Percentiles rank a stretch among this genome's conserved stretches.
phyloP scores from a whole-genome alignment of 35 echinoderm and acorn worm species.

The Ptychodera flava region DNA sequence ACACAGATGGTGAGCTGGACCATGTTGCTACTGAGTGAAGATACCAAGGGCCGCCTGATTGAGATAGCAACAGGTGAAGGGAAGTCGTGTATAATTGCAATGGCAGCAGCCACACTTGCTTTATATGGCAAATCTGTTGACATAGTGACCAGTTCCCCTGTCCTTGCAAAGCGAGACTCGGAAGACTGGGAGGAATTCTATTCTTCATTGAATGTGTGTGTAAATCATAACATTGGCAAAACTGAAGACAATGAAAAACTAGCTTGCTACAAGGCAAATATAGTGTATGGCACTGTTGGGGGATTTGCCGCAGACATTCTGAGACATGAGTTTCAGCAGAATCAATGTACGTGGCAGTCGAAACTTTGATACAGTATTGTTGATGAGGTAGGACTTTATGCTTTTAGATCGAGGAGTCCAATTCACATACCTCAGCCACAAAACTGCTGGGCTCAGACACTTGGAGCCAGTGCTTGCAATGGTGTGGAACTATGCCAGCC shows the following conservation, averaged over 20 bases:
- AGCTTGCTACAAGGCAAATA: not conserved
- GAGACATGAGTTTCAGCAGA: not conserved
- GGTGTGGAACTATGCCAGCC: not conserved
- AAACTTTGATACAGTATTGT: not conserved
- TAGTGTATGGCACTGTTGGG: not conserved
- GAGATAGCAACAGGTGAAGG: not conserved
- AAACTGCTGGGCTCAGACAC: not conserved
- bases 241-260: not conserved
- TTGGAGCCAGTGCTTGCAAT: not conserved
- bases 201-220: not conserved
- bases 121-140: not conserved
- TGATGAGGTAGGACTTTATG: not conserved
- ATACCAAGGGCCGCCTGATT: not conserved
- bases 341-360: not conserved
- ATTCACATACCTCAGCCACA: not conserved
- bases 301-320: not conserved
- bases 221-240: not conserved
- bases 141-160: not conserved
- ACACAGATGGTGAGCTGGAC: not conserved
- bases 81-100: not conserved
- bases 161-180: not conserved
- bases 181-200: not conserved
- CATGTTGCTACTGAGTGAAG: not conserved
- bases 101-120: not conserved
- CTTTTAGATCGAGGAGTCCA: not conserved